These are phyloP conservation scores for Tenualosa ilisha DNA, from an alignment of 2,797 vertebrate species.

Conservation along the genomic window DNA sequence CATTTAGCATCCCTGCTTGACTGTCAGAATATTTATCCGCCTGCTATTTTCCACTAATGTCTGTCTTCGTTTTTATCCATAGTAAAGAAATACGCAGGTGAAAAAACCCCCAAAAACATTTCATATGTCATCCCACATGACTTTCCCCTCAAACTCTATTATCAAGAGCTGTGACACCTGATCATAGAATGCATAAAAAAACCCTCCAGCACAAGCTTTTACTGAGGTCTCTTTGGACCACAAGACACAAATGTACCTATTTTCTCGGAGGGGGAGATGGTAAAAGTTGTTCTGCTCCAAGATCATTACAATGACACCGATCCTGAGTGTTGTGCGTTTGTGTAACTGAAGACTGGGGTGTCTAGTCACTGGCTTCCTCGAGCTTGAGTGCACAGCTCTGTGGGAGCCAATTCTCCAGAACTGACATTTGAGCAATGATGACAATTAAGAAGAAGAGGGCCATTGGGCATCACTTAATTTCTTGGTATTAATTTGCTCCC, in stretches of 20 bases:
- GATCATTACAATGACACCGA: slow-evolving; percentile 5
- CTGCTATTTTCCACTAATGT: background rate
- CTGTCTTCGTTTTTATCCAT: background rate
- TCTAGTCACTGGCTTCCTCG: background rate
- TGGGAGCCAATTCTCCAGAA: slow-evolving; percentile 7
- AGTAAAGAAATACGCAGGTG: background rate
- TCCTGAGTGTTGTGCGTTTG: background rate
- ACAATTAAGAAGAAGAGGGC: slow-evolving; percentile 22
- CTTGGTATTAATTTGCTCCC: slow-evolving; percentile 21
- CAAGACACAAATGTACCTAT: background rate
- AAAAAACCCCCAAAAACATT: too few relatives aligned
- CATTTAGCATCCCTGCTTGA: background rate
- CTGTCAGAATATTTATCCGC: background rate
- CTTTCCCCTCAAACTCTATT: background rate
- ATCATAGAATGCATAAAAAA: background rate
- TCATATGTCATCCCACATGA: background rate
- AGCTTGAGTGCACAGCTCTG: background rate
- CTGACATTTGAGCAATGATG: slow-evolving; percentile 25
- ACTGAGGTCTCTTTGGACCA: background rate
- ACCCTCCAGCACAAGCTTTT: background rate
- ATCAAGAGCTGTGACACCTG: background rate
- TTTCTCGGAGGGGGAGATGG: background rate
- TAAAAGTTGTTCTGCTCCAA: background rate
- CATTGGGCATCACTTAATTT: slow-evolving; percentile 23
- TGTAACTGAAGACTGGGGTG: background rate